phyloP scores from a whole-genome alignment of 2,888 invertebrate genomes.

The Megamerina dolium region DNA sequence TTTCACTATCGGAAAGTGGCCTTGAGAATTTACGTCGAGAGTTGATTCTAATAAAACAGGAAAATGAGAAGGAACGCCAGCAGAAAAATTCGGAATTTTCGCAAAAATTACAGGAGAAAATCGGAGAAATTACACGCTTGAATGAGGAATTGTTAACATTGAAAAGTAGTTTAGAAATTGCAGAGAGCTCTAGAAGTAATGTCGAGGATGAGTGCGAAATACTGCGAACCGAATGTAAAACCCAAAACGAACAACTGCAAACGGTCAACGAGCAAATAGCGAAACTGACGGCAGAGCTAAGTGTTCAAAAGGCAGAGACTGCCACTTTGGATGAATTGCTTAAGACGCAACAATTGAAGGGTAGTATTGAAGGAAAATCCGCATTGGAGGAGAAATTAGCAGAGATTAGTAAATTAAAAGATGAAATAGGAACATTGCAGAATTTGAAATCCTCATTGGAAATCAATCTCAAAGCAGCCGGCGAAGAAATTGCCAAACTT shows the following conservation, averaged over 20 bases:
- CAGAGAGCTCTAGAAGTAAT: conserved; percentile 30
- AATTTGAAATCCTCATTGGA: conserved; percentile 14
- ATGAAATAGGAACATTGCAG: conserved; percentile 16
- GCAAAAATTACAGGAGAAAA: conserved; percentile 27
- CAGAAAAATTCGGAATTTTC: conserved; percentile 20
- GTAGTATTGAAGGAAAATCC: conserved; percentile 19
- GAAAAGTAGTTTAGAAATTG: conserved; percentile 23
- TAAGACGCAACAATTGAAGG: conserved; percentile 23
- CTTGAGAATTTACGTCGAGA: conserved; percentile 39
- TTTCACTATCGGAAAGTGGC: conserved; percentile 36
- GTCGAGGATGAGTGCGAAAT: conserved; percentile 32
- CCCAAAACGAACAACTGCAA: conserved; percentile 30
- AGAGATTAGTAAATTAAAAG: conserved; percentile 18
- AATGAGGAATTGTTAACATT: conserved; percentile 23
- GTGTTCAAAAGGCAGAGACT: conserved; percentile 36
- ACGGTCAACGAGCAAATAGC: conserved; percentile 28
- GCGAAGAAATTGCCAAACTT: conserved; percentile 15
- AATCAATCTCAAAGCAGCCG: conserved; percentile 13
- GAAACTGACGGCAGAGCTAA: conserved; percentile 30
- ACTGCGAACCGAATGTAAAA: conserved; percentile 32
- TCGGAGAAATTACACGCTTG: conserved; percentile 26
- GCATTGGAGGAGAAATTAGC: conserved; percentile 20
- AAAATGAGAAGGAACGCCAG: conserved; percentile 32
- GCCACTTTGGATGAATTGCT: conserved; percentile 36
- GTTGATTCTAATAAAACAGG: conserved; percentile 31